Evolutionary conservation across 2,888 invertebrate genomes (phyloP), one percentile per base, ranked within the genome.

Genomic region (Watsonalla cultraria): DNA sequence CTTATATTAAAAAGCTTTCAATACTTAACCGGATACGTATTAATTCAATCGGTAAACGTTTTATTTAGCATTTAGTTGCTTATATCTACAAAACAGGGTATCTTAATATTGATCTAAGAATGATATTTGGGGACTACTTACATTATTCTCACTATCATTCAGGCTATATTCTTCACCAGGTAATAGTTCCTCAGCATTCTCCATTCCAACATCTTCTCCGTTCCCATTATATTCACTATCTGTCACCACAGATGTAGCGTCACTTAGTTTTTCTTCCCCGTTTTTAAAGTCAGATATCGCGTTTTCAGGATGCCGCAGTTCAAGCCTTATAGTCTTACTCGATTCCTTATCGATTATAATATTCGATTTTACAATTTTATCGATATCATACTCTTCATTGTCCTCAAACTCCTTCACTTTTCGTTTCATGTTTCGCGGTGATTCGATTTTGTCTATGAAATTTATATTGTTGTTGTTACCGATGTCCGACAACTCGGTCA

Each of bases 281-380:
- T 66, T 71, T 65, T 64, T 55, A 65, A 69, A 54, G 66, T 66
- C 33, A 57, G 57, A 54, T 65, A 70, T 24, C 63, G 59, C 13
- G 61, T 65, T 51, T 62, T 66, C 70, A 7, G 79, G 72, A 55
- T 80, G 73, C 54, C 86, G 72, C 51, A 87, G 58, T 59, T 85
- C 84, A 11, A 89, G 61, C 54, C 87, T 66, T 47, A 85, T 82
- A 5, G 83, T 81, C 62, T 81, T 85, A 65, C 69, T 75, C 7
- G 78, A 70, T 61, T 82, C 80, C 50, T 83, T 85, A 63, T 83
- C 82, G 59, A 82, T 79, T 60, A 77, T 78, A 54, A 83, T 83
- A 64, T 81, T 84, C 54, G 86, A 76, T 73, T 85, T 83, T 2
- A 83, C 76, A 5, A 78, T 74, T 35, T 78, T 73, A 64, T 77